Conservation (phyloP, 2,113 vertebrate genomes). For the Buteo buteo region DNA sequence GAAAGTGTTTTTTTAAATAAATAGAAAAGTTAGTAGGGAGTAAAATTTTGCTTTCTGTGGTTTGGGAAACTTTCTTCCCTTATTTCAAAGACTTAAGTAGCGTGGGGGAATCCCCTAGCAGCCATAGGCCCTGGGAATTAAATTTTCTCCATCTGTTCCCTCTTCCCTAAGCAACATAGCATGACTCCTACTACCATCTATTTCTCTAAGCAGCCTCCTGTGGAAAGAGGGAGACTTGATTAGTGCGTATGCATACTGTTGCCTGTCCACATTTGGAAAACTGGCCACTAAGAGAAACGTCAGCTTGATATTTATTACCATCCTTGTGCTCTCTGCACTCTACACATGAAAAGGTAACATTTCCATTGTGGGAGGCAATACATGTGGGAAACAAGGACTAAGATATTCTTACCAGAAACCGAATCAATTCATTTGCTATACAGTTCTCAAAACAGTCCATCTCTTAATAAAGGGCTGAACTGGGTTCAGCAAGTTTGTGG, state of each 20-base stretch:
- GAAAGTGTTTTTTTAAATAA: constrained; percentile 56
- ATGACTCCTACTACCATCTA: constrained; percentile 65
- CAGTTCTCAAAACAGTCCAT: constrained; percentile 25
- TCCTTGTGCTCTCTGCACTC: constrained; percentile 44
- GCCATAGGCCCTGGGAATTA: constrained; percentile 71
- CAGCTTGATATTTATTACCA: constrained; percentile 51
- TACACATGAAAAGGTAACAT: constrained; percentile 50
- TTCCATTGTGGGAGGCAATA: constrained; percentile 51
- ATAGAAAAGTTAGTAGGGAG: constrained; percentile 33
- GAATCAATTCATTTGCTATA: constrained; percentile 50
- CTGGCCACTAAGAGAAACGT: constrained; percentile 39
- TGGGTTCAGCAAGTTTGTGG: constrained; percentile 21
- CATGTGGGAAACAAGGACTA: constrained; percentile 49
- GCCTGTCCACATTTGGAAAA: constrained; percentile 56
- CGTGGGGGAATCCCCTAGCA: constrained; percentile 60
- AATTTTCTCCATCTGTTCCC: constrained; percentile 70
- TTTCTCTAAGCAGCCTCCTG: constrained; percentile 70
- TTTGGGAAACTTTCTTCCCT: constrained; percentile 55
- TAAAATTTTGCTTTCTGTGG: constrained; percentile 52
- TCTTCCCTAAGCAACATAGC: constrained; percentile 53
- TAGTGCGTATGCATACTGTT: constrained; percentile 31
- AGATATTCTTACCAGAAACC: constrained; percentile 47
- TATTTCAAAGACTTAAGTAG: constrained; percentile 72
- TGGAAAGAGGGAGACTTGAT: constrained; percentile 64
- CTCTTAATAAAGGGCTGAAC: constrained; percentile 33